Conservation (phyloP, 2,113 vertebrate species). For the Nanorana parkeri region DNA sequence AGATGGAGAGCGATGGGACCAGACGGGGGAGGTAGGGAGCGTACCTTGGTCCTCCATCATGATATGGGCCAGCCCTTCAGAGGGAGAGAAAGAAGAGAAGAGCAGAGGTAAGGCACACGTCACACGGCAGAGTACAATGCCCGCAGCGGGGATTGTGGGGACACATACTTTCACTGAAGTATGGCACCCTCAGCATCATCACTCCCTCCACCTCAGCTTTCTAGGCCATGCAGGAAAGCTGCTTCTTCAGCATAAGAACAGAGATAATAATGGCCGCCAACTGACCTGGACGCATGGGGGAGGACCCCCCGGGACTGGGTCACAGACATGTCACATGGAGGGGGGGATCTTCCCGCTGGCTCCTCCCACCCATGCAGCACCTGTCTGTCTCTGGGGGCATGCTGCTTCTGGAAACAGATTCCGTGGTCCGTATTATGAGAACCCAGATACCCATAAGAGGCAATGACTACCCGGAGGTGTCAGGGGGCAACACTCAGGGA, state of each 20-base stretch:
- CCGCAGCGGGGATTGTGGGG: slow-evolving; percentile 14
- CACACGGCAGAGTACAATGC: slow-evolving; percentile 29
- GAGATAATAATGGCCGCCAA: too few species aligned
- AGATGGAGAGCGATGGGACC: background rate
- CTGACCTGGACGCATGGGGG: too few species aligned
- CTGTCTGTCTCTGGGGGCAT: too few species aligned
- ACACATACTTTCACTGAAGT: slow-evolving; percentile 52
- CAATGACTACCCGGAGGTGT: too few species aligned
- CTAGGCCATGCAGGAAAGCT: slow-evolving; percentile 51
- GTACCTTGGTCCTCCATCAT: slow-evolving; percentile 56
- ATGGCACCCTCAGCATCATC: slow-evolving; percentile 40
- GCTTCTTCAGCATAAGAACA: background rate
- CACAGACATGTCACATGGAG: too few species aligned
- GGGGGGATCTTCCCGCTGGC: too few species aligned
- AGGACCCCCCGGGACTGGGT: too few species aligned
- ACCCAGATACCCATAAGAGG: too few species aligned
- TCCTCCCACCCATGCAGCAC: too few species aligned
- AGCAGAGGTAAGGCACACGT: slow-evolving; percentile 54
- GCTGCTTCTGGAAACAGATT: too few species aligned
- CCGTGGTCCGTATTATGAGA: too few species aligned
- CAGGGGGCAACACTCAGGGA: too few species aligned
- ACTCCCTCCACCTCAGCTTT: slow-evolving; percentile 13
- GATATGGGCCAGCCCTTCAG: slow-evolving; percentile 48
- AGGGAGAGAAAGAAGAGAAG: background rate
- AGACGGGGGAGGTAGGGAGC: background rate